Base-by-base conservation (phyloP, 1,140 invertebrate genomes). In the Drosophila sp. region DNA sequence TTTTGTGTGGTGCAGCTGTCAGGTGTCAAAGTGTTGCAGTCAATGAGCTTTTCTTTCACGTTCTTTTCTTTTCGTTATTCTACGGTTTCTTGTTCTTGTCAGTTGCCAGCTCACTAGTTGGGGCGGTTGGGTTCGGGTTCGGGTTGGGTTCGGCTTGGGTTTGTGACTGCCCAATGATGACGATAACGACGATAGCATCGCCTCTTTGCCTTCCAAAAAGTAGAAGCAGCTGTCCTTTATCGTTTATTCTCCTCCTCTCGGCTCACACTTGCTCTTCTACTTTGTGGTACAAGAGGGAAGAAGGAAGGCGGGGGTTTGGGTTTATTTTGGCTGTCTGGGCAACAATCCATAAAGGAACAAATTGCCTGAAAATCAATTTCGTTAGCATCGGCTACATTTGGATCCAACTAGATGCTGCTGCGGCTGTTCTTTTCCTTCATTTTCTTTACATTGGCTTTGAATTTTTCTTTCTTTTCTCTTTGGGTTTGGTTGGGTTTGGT, bases 311-410 rank as follows among this genome's bases (percentile, higher is more conserved):
- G n/a, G 41, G 29, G 44, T 7, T 30, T 32, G n/a, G 8, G 8
- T 1, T 8, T 38, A 38, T 38, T 38, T 38, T 38, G 40, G 11
- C 32, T 60, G 64, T 40, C 58, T 58, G 66, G 62, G 57, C 73
- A 74, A 66, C 79, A 79, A 80, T 80, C 79, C 76, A 80, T 80
- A 80, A 80, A 79, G 72, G 76, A 76, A 79, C 79, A 80, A 80
- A 80, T 79, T 79, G 79, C 62, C 76, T 79, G 79, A 80, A 80
- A 80, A 80, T 80, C 76, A 80, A 80, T 80, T 80, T 80, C 55
- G 76, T 80, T 80, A 65, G 61, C 69, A 54, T 5, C 50, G 41
- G 74, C 78, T 67, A 77, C 66, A 70, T 80, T 73, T 77, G 23
- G 44, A 50, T 50, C 23, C 44, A 50, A 50, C 44, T 58, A 23